Percentiles rank a stretch among this genome's conserved stretches.
phyloP scores from a whole-genome alignment of 2,113 vertebrate genomes.

The Mastomys natalensis region DNA sequence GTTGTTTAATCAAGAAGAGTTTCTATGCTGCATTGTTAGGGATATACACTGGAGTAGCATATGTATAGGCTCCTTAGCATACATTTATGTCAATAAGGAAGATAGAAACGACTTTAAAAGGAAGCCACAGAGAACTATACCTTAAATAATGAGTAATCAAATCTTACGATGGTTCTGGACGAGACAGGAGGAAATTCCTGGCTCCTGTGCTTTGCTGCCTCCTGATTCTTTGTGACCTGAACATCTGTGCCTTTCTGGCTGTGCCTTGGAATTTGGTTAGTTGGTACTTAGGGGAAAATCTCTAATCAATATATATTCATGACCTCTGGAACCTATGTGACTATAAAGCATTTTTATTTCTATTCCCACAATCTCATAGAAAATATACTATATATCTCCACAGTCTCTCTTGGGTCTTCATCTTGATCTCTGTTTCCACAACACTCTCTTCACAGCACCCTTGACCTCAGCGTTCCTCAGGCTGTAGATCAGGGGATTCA shows the following conservation, averaged over 20 bases:
- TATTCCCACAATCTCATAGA: neutral
- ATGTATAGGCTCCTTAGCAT: neutral
- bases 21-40: neutral
- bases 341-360: neutral
- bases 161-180: neutral
- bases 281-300: neutral
- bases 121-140: neutral
- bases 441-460: neutral
- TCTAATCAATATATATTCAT: neutral
- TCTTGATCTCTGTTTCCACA: constrained; percentile 19
- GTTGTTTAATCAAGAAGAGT: neutral
- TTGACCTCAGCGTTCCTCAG: constrained; percentile 73
- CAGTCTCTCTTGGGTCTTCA: neutral
- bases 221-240: neutral
- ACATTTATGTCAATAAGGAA: neutral
- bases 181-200: too few relatives aligned
- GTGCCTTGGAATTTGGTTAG: neutral
- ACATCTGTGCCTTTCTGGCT: neutral
- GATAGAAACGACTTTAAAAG: neutral
- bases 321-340: neutral
- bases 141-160: neutral
- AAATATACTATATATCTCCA: neutral
- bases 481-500: constrained; percentile 79
- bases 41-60: neutral
- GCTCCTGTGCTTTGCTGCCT: too few relatives aligned